Base-by-base conservation (phyloP, 2,888 invertebrate genomes). In the Ochlodes sylvanus region DNA sequence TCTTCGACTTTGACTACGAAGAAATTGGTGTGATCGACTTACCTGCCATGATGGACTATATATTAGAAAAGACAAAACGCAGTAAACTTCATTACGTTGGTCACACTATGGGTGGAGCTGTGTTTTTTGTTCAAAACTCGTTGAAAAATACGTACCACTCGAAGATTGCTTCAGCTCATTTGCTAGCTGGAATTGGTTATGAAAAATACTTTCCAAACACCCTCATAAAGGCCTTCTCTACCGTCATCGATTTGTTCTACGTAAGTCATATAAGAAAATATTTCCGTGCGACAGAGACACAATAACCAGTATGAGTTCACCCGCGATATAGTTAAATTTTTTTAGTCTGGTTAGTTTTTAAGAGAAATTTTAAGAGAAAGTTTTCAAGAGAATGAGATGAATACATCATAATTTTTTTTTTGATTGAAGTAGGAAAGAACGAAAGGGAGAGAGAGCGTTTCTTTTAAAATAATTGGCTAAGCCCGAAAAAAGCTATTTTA, bases 1-100 rank as follows among this genome's bases (percentile, higher is more conserved):
- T 92, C 76, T 92, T 89, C 75, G 79, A 92, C 73, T 91, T 87
- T 71, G 82, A 80, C 15, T 92, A 81, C 69, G 88, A 93, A 72
- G 88, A 93, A 57, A 88, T 92, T 7, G 92, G 85, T 5, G 68
- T 76, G 0, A 71, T 74, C 21, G 93, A 93, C 67, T 56, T 92
- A 1, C 80, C 92, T 1, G 79, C 86, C 1, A 89, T 88, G 85
- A 83, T 92, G 0, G 88, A 92, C 71, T 89, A 86, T 34, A 75
- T 81, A 14, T 71, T 92, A 3, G 70, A 77, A 0, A 21, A 70
- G 2, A 89, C 92, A 1, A 77, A 78, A 0, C 76, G 74, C 10
- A 70, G 80, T 0, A 77, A 83, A 19, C 73, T 92, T 1, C 89
- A 90, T 71, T 93, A 91, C 60, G 78, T 92, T 9, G 47, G 17